Conservation (phyloP, 2,113 vertebrate genomes). For the Puffinus mauretanicus region DNA sequence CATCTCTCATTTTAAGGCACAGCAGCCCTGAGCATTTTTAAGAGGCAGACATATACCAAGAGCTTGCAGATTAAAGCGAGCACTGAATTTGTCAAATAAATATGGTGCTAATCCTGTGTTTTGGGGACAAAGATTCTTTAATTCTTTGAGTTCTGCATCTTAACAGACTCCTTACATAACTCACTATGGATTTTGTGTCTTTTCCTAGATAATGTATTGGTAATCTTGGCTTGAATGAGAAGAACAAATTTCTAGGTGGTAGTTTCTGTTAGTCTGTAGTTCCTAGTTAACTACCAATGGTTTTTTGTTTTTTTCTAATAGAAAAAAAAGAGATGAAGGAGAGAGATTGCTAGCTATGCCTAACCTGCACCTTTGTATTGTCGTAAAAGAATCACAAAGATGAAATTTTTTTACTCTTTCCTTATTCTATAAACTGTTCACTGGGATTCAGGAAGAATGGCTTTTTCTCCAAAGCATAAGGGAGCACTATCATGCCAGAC, state of each 20-base stretch:
- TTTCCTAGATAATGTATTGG: background rate
- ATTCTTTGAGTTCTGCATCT: background rate
- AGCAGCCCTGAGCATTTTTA: background rate
- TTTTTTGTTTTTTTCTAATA: background rate
- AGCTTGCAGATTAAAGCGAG: background rate
- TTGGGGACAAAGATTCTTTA: background rate
- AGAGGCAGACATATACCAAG: background rate
- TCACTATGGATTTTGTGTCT: background rate
- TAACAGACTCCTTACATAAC: background rate
- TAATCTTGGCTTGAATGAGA: background rate
- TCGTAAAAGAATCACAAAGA: background rate
- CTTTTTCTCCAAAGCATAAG: background rate
- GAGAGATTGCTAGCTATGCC: background rate
- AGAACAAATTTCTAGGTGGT: background rate
- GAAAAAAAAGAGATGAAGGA: background rate
- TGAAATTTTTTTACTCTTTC: background rate
- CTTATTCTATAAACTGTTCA: background rate
- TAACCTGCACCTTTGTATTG: background rate
- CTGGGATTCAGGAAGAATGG: background rate
- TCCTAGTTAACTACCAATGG: background rate
- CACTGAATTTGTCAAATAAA: background rate
- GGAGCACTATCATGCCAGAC: background rate
- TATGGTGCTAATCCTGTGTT: background rate
- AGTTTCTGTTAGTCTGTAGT: background rate
- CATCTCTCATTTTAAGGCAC: background rate